Conservation (phyloP, 2,113 vertebrate species). For the Ailurus styani region DNA sequence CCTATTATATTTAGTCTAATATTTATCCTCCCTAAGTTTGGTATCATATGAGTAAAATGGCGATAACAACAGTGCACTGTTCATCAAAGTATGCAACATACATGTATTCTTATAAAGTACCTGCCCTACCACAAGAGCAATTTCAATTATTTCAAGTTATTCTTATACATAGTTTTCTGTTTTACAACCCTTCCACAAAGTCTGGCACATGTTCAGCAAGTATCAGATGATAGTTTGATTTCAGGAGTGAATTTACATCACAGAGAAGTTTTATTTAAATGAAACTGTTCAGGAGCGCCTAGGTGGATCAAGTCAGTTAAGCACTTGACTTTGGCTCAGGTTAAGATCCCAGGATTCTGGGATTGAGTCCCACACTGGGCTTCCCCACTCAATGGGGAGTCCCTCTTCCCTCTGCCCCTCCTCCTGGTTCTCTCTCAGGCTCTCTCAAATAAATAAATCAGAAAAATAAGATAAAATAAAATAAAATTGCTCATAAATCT, state of each 20-base stretch:
- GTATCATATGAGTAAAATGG: background rate
- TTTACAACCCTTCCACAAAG: background rate
- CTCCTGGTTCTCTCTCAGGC: background rate
- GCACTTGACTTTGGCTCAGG: background rate
- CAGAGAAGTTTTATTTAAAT: background rate
- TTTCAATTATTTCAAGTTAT: background rate
- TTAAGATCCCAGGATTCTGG: background rate
- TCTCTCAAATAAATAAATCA: background rate
- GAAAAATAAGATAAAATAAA: background rate
- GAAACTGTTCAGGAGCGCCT: background rate
- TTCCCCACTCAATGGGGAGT: background rate
- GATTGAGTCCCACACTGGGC: background rate
- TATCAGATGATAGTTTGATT: background rate
- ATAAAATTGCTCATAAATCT: background rate
- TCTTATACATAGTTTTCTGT: background rate
- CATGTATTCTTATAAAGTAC: background rate
- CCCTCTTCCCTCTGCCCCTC: background rate
- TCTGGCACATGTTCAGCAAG: background rate
- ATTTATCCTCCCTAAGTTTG: background rate
- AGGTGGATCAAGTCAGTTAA: background rate
- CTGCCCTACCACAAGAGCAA: background rate
- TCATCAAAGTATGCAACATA: background rate
- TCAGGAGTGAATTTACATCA: background rate
- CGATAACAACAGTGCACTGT: background rate
- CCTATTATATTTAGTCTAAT: background rate